Percentiles rank a stretch among this genome's conserved stretches.
phyloP scores from a whole-genome alignment of 2,888 invertebrate species.

The Hyppa rectilinea region DNA sequence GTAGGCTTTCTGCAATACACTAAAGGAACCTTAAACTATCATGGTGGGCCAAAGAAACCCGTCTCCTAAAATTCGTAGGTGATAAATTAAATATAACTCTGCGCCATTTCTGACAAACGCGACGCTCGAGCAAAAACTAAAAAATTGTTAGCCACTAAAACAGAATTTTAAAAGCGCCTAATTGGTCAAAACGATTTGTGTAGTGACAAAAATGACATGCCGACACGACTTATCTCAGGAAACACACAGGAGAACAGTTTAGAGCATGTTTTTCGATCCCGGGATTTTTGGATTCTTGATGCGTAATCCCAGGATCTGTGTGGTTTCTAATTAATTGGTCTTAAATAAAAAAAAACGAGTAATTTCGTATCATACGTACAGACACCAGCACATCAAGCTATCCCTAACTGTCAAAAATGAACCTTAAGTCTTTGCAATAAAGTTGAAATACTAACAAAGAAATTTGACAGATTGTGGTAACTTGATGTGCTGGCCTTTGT shows the following conservation, averaged over 20 bases:
- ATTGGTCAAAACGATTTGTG: conserved; percentile 73
- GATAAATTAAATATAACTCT: conserved; percentile 52
- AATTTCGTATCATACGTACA: too few species aligned
- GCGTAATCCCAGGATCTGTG: too few species aligned
- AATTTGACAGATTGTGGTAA: too few species aligned
- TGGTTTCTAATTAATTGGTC: too few species aligned
- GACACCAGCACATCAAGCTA: too few species aligned
- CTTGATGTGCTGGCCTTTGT: too few species aligned
- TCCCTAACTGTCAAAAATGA: too few species aligned
- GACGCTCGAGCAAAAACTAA: conserved; percentile 56
- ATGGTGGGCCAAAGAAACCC: conserved; percentile 35
- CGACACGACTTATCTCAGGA: conserved; percentile 55
- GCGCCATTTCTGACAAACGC: conserved; percentile 47
- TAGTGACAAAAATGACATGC: conserved; percentile 73
- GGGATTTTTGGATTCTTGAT: too few species aligned
- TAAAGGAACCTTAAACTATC: not conserved
- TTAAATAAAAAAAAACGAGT: too few species aligned
- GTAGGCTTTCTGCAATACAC: not conserved
- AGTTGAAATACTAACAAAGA: too few species aligned
- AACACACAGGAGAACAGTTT: conserved; percentile 67
- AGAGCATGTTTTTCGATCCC: conserved; percentile 26
- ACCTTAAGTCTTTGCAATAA: too few species aligned
- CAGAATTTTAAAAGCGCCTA: conserved; percentile 71
- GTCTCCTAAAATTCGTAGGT: conserved; percentile 39
- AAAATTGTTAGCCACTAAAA: conserved; percentile 65